phyloP scores from a whole-genome alignment of 2,888 invertebrate species.

The Chrysotoxum bicinctum region DNA sequence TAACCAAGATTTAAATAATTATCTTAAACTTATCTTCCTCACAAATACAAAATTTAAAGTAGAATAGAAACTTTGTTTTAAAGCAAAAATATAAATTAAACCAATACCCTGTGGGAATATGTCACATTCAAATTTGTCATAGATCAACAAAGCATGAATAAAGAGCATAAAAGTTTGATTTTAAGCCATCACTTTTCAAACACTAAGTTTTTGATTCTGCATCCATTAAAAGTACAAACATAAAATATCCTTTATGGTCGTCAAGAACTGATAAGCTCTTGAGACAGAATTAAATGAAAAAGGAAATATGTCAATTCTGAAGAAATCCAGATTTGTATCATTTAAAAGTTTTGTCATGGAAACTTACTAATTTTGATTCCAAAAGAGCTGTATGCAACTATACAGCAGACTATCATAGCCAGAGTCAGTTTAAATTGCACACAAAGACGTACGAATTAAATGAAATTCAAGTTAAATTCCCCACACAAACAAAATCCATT shows the following conservation, averaged over 20 bases:
- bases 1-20: not conserved
- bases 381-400: not conserved
- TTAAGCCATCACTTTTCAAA: not conserved
- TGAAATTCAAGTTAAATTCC: not conserved
- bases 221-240: not conserved
- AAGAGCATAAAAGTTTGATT: not conserved
- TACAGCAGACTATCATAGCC: not conserved
- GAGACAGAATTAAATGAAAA: not conserved
- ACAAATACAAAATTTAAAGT: not conserved
- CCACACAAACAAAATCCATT: not conserved
- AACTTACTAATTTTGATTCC: not conserved
- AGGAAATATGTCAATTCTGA: not conserved
- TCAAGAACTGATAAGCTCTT: not conserved
- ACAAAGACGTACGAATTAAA: not conserved
- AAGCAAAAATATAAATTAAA: not conserved
- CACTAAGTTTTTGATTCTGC: not conserved
- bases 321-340: not conserved
- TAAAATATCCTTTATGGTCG: not conserved
- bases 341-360: not conserved
- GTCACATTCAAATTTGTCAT: not conserved
- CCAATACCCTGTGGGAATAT: not conserved
- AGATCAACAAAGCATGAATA: conserved; percentile 1
- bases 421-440: not conserved
- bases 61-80: not conserved
- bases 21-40: not conserved